Evolutionary conservation across 2,888 invertebrate species (phyloP), one percentile per base, ranked within the genome.

Genomic region (Philopedon plagiatum): DNA sequence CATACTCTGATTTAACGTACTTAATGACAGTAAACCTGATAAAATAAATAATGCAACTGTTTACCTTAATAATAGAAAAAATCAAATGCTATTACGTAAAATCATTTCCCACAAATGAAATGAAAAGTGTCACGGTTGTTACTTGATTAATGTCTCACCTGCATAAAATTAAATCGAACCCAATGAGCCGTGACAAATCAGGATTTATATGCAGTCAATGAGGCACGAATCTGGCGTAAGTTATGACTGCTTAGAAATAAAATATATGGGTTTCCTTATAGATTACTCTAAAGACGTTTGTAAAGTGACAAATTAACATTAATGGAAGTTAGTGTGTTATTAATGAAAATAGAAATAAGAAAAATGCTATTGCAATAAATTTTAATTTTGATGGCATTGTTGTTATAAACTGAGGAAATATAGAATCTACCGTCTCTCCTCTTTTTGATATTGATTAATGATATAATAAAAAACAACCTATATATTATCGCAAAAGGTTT

Each of bases 101-200:
- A 32, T 21, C 15, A 39, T 51, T 41, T 54, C 56, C 56, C 29
- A 39, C 8, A 32, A 65, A 46, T 9, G 66, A 66, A 66, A 66
- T 23, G 32, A 58, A 66, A 66, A 66, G 66, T 66, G 66, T 66
- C 46, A 66, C 46, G 21, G 49, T 66, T 66, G 54, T 46, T 57
- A 58, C 18, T 21, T 15, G 29, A 44, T 15, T 57, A n/a, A 5
- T 57, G 57, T 57, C 57, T 57, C 7, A 37, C 5, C 57, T 57
- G 64, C 41, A 58, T 29, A 21, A 49, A 49, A 54, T 58, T 66
- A 66, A 66, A 58, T 58, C 34, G 34, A 11, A 34, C 9, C 11
- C 66, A 66, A 66, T 66, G 66, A 66, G 58, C 58, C 66, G 58
- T 58, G 37, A 58, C 58, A 49, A 66, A 58, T 58, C 21, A 19